These are phyloP conservation scores for Cryptomyrus ogoouensis DNA, from an alignment of 2,113 vertebrate genomes.

Conservation along the genomic window DNA sequence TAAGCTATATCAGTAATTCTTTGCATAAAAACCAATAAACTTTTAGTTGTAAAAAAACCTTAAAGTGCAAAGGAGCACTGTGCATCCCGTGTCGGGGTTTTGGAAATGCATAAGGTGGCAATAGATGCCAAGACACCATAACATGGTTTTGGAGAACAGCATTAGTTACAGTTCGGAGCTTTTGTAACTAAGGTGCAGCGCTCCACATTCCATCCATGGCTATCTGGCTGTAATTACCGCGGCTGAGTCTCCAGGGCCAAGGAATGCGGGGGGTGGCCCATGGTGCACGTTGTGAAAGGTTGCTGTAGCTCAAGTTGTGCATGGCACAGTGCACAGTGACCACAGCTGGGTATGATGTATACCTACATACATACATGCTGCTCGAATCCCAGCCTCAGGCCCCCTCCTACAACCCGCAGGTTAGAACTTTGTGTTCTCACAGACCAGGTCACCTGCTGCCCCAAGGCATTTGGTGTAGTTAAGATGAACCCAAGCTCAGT, in stretches of 20 bases:
- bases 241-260: background rate
- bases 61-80: background rate
- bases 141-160: background rate
- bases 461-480: background rate
- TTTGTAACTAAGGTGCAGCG: background rate
- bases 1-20: background rate
- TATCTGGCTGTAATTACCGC: background rate
- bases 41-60: background rate
- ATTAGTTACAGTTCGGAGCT: background rate
- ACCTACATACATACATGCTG: background rate
- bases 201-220: background rate
- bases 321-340: background rate
- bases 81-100: background rate
- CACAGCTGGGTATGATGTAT: background rate
- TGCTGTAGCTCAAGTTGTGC: background rate
- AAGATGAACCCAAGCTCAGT: background rate
- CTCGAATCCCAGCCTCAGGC: background rate
- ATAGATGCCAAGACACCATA: background rate
- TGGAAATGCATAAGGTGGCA: background rate
- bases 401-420: background rate
- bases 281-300: background rate
- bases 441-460: background rate
- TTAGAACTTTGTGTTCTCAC: background rate
- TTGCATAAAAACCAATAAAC: background rate
- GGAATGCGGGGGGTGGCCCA: conserved; percentile 25